Evolutionary conservation across 2,113 vertebrate genomes (phyloP), one percentile per base, ranked within the genome.

Genomic region (Raja brachyura): DNA sequence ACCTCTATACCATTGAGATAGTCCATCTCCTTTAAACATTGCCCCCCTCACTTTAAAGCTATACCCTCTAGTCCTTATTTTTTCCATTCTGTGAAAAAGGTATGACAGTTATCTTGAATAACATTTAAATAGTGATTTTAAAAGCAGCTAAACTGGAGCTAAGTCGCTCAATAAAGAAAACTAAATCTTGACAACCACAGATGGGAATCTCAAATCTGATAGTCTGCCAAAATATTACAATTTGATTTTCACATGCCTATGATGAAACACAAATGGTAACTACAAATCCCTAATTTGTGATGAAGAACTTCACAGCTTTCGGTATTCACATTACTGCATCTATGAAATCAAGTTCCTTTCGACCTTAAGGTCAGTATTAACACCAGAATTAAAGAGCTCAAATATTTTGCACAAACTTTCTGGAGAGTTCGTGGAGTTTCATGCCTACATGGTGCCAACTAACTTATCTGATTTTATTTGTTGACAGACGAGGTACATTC

Each of bases 401-500:
- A 73, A 33, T 73, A 68, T 28, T 73, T 68, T 7, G 48, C 18
- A 18, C 9, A 68, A 92, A 92, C 66, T 73, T 28, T 39, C 39
- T 25, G 94, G 95, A 63, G 79, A 70, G 93, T 93, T 94, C 93
- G 93, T 81, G 56, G 90, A 92, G 33, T 92, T 92, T 92, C 90
- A 92, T 92, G 90, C 22, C 68, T 92, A 25, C 63, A 48, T 68
- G 88, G 33, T 73, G 68, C 68, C 63, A 54, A 54, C 66, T 28
- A 54, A 39, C 33, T 73, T 92, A 90, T 90, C 88, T 90, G 94
- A 94, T 94, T 95, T 95, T 95, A 95, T 95, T 93, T 94, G 94
- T 94, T 95, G 95, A 94, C 93, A 95, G 95, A 94, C 93, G 95
- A 95, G 95, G 94, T 90, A 2, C 93, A 93, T 95, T 96, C 95